Conservation (phyloP, 1,140 invertebrate species). For the Drosophila bifasciata region DNA sequence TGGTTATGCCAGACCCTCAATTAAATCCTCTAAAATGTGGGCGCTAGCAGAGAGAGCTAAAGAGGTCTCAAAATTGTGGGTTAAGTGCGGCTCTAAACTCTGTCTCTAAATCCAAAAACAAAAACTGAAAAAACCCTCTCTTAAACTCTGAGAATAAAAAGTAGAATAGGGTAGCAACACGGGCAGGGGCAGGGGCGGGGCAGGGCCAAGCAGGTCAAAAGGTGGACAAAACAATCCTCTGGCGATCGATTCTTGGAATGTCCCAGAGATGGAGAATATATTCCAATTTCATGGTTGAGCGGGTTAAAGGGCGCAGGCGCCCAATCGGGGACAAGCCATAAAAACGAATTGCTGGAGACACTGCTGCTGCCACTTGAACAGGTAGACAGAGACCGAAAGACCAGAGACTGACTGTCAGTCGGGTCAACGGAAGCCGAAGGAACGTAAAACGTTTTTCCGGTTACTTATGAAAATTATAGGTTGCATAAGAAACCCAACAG, state of each 20-base stretch:
- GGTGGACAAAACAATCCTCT: neutral
- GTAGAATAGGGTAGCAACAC: neutral
- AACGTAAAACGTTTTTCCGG: constrained; percentile 69
- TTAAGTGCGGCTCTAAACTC: constrained; percentile 6
- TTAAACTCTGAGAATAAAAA: too few species aligned
- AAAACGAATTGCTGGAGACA: constrained; percentile 17
- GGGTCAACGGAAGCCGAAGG: constrained; percentile 55
- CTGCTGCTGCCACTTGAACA: too few species aligned
- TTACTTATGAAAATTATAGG: constrained; percentile 75
- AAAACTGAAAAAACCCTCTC: too few species aligned
- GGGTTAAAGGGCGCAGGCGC: constrained; percentile 36
- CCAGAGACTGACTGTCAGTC: neutral
- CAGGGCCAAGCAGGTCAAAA: neutral
- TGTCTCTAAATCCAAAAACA: too few species aligned
- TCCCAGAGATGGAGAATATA: too few species aligned
- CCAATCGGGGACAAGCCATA: constrained; percentile 16
- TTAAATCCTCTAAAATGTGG: constrained; percentile 69
- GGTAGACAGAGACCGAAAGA: too few species aligned
- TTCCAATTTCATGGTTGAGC: constrained; percentile 33
- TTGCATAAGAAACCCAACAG: constrained; percentile 48
- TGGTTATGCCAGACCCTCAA: constrained; percentile 70
- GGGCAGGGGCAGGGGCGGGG: too few species aligned
- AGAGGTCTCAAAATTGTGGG: constrained; percentile 23
- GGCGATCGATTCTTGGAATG: neutral
- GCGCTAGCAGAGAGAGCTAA: constrained; percentile 29